Evolutionary conservation across 1,140 invertebrate genomes (phyloP), one percentile per base, ranked within the genome.

Genomic region (Hylaeus anthracinus): DNA sequence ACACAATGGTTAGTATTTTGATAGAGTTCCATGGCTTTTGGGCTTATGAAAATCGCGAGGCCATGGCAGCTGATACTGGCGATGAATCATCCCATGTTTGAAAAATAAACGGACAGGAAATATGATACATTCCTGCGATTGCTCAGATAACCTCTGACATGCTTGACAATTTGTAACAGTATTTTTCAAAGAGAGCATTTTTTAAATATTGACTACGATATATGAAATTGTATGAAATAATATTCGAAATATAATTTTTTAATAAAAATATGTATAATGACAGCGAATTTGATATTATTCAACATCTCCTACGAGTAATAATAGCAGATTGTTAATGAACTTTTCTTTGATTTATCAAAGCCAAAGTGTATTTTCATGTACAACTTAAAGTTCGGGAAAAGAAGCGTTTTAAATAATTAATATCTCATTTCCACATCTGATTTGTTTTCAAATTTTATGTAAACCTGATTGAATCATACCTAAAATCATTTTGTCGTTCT

Each of bases 21-120:
- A 97, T 98, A 88, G 98, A 99, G 94, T 96, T 99, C 81, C 98
- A 99, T 93, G 98, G 98, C 63, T 99, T 99, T 94, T 99, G 97
- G 97, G 97, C 97, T 0, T 98, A 99, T 91, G 98, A 99, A 94
- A 98, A 98, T 93, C 94, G 98, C 80, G 98, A 99, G 94, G 95
- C 95, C 0, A 93, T 96, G 81, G 95, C 95, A 0, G 94, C 95
- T 10, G 96, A 96, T 60, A 93, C 90, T 12, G 94, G 86, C 45
- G 93, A 94, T 83, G 92, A 94, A 76, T 92, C 92, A 71, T 93
- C 92, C 37, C 92, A 92, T 58, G 93, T 94, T 60, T 94, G 81
- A 92, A 70, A 67, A 60, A 76, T 5, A 37, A 77, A 61, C n/a
- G 60, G 64, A 48, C 51, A 55, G 51, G 64, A 73, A 82, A 61